Evolutionary conservation across 1,140 invertebrate genomes (phyloP), one percentile per base, ranked within the genome.

Genomic region (Limonius californicus): DNA sequence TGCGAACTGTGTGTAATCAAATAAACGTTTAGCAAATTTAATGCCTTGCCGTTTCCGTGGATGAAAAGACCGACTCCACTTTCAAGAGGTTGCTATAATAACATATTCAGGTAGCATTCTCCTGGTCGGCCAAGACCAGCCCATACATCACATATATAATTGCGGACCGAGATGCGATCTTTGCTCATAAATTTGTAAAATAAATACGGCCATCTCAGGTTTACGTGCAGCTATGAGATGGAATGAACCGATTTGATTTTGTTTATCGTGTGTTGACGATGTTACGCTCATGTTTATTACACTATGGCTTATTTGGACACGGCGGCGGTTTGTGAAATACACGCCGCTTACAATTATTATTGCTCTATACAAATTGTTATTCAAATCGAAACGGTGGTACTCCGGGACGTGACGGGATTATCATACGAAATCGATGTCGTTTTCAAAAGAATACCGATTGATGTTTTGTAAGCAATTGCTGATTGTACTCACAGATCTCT

Each of bases 51-150:
- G n/a, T n/a, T n/a, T 12, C 35, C 35, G 35, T 39, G 35, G 35
- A 39, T 39, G 35, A 39, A 18, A 18, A 50, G 16, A 50, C 45
- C 18, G 19, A 50, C 2, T 18, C 45, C 45, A 18, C 2, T 50
- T 50, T 50, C 45, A 50, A 19, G 19, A 50, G 45, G 53, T 18
- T 19, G 15, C 16, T 43, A 67, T 67, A 67, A 67, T 64, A 67
- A 61, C 61, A 67, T 67, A 67, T 67, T 67, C 65, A 67, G 65
- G 65, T 67, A 67, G 65, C 65, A 67, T 67, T 67, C 65, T 67
- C 56, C 39, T 43, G 54, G 61, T 39, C 65, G 65, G 47, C 59
- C 54, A 42, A 61, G 62, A 59, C 62, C 65, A 54, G 62, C 59
- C 62, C 61, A 67, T 67, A 67, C 61, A 67, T 67, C 61, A 67